phyloP scores from a whole-genome alignment of 2,797 vertebrate species.

The Microctenopoma stevenorrisi region DNA sequence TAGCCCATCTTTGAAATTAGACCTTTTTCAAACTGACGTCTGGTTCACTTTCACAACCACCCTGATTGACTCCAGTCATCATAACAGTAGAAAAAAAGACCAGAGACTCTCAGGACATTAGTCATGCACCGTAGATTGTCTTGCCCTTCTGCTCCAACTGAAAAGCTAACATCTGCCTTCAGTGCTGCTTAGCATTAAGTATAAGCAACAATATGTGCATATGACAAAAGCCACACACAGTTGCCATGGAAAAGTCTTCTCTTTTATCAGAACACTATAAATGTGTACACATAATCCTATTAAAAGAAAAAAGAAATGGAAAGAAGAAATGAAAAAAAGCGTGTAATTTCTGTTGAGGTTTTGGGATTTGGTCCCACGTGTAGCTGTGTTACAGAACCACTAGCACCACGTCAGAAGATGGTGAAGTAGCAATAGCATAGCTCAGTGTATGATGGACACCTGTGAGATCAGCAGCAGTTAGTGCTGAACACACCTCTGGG shows the following conservation, averaged over 20 bases:
- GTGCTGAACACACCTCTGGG: constrained; percentile 63
- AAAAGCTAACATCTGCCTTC: constrained; percentile 67
- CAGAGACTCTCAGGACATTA: constrained; percentile 59
- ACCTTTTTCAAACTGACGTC: constrained; percentile 42
- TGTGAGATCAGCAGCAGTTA: constrained; percentile 70
- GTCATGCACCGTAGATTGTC: constrained; percentile 60
- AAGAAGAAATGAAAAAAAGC: background rate
- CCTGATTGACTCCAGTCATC: constrained; percentile 45
- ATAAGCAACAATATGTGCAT: constrained; percentile 22
- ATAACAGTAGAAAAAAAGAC: constrained; percentile 23
- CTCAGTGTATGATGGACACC: constrained; percentile 58
- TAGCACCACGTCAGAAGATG: constrained; percentile 19
- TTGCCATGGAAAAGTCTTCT: constrained; percentile 35
- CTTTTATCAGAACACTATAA: constrained; percentile 30
- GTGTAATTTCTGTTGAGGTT: constrained; percentile 8
- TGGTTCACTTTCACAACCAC: constrained; percentile 48
- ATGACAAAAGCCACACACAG: constrained; percentile 38
- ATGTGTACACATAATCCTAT: constrained; percentile 13
- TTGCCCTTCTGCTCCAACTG: constrained; percentile 43
- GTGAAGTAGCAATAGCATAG: constrained; percentile 32
- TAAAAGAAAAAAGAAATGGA: constrained; percentile 17
- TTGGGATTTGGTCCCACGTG: constrained; percentile 2
- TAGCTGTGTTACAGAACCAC: constrained; percentile 22
- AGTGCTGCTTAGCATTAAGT: constrained; percentile 36
- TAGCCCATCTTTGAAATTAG: constrained; percentile 47